A percentile compares a stretch with the other conserved stretches of the same genome.
Evolutionary conservation across 1,140 invertebrate species (phyloP).

Genomic region (Drosophila neocordata): DNA sequence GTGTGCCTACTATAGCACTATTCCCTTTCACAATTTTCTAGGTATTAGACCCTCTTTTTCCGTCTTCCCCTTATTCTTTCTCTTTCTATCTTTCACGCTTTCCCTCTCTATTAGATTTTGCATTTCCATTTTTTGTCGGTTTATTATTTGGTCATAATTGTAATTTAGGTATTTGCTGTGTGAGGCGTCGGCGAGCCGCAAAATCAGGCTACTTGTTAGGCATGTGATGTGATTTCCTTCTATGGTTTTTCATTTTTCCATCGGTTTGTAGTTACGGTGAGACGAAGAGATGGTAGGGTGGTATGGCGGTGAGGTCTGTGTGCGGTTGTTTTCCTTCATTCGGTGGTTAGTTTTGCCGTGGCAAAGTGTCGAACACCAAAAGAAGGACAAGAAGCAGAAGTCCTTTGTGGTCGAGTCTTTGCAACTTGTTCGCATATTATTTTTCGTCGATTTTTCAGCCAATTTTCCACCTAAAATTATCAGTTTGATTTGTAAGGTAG

Average conservation of each 20-base stretch:
- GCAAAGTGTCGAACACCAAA: conserved; percentile 29
- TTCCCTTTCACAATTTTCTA: conserved; percentile 68
- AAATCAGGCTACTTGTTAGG: conserved; percentile 73
- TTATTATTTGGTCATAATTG: conserved; percentile 80
- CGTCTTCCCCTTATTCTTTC: background rate
- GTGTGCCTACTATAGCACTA: conserved; percentile 4
- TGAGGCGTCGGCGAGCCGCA: conserved; percentile 53
- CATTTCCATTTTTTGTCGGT: conserved; percentile 64
- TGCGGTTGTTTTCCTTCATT: conserved; percentile 31
- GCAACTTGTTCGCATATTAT: conserved; percentile 25
- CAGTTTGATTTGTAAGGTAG: conserved; percentile 12
- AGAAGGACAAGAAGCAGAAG: conserved; percentile 1
- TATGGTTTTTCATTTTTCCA: conserved; percentile 24
- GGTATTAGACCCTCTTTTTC: conserved; percentile 32
- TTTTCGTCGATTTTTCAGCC: conserved; percentile 14
- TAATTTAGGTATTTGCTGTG: conserved; percentile 78
- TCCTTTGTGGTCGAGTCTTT: conserved; percentile 29
- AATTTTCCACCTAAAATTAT: conserved; percentile 18
- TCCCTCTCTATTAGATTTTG: conserved; percentile 42
- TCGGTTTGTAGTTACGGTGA: conserved; percentile 7
- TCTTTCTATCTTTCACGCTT: background rate
- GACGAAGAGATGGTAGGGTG: too few species aligned
- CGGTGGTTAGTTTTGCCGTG: conserved; percentile 34
- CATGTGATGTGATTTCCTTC: conserved; percentile 74
- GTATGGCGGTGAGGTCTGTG: conserved; percentile 7